phyloP scores from a whole-genome alignment of 1,140 invertebrate genomes.

The Cydia pomonella region DNA sequence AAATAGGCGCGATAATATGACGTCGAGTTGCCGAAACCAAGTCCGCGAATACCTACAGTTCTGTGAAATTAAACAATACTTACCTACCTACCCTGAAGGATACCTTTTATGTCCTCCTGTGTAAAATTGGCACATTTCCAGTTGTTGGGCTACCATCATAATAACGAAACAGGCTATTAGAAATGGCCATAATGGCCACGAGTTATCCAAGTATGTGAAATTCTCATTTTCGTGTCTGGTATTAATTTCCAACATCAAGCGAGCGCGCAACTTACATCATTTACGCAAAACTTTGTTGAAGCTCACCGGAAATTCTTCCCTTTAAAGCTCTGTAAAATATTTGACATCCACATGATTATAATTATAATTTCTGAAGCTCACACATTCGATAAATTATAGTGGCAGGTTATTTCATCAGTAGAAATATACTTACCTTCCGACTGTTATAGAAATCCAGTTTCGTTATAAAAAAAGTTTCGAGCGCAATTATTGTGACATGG shows the following conservation, averaged over 20 bases:
- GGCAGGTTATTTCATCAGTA: neutral
- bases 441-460: neutral
- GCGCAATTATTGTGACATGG: constrained; percentile 16
- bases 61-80: neutral
- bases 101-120: constrained; percentile 23
- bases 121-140: constrained; percentile 3
- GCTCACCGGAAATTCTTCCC: constrained; percentile 48
- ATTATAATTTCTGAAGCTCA: constrained; percentile 42
- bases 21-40: too few relatives aligned
- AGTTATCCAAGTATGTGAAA: constrained; percentile 59
- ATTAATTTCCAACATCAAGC: constrained; percentile 59
- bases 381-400: constrained; percentile 33
- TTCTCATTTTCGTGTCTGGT: constrained; percentile 52
- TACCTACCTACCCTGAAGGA: constrained; percentile 28
- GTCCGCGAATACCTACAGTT: too few relatives aligned
- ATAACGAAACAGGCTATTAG: constrained; percentile 31
- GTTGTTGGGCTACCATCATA: neutral
- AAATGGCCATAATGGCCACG: constrained; percentile 35
- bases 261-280: constrained; percentile 60
- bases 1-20: too few relatives aligned
- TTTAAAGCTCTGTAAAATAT: constrained; percentile 52
- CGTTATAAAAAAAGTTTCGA: constrained; percentile 17
- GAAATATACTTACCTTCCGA: neutral
- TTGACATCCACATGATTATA: constrained; percentile 51
- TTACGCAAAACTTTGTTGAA: constrained; percentile 53